Evolutionary conservation across 2,797 vertebrate genomes (phyloP).

Genomic region (Chiloscyllium punctatum): DNA sequence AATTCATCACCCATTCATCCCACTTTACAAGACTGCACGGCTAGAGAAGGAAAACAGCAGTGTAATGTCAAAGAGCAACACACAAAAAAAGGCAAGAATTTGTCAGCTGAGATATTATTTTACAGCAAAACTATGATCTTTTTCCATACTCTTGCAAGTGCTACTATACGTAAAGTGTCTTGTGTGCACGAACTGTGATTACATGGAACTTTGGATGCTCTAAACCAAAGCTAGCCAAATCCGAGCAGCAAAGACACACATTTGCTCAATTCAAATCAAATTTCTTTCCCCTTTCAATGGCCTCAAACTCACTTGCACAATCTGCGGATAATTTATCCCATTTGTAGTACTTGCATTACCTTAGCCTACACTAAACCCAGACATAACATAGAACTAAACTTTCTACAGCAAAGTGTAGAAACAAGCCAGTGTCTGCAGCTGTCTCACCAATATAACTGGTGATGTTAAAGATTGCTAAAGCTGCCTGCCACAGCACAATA

Average conservation of each 20-base stretch:
- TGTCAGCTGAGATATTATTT: not conserved
- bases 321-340: conserved; percentile 29
- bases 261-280: conserved; percentile 10
- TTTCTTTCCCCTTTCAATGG: conserved; percentile 28
- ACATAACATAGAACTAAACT: conserved; percentile 27
- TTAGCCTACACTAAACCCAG: conserved; percentile 17
- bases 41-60: not conserved
- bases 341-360: conserved; percentile 28
- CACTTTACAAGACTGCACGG: not conserved
- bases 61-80: not conserved
- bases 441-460: conserved; percentile 26
- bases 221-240: not conserved
- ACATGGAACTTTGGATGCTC: not conserved
- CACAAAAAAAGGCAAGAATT: not conserved
- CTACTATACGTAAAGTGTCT: not conserved
- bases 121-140: not conserved
- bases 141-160: not conserved
- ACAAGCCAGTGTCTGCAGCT: conserved; percentile 21
- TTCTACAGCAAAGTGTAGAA: conserved; percentile 24
- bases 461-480: not conserved
- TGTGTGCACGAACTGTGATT: not conserved
- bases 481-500: conserved; percentile 20
- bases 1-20: not conserved
- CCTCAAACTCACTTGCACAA: not conserved
- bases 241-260: not conserved